phyloP scores from a whole-genome alignment of 2,888 invertebrate species.

The Agonopterix heracliana region DNA sequence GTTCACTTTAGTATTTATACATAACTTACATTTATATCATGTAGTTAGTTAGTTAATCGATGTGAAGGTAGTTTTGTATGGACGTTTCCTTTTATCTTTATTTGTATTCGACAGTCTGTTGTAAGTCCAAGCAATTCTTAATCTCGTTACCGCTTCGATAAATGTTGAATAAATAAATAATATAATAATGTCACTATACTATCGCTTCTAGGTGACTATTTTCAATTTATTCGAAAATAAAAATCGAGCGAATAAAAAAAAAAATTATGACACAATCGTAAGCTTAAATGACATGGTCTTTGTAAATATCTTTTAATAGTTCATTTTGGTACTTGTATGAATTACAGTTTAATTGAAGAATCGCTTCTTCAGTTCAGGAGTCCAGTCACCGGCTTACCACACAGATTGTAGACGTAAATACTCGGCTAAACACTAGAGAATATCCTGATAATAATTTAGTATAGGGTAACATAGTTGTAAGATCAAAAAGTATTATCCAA shows the following conservation, averaged over 20 bases:
- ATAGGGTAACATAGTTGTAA: constrained; percentile 60
- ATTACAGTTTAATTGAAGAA: constrained; percentile 32
- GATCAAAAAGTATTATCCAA: constrained; percentile 72
- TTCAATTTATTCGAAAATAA: constrained; percentile 21
- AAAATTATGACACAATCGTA: constrained; percentile 42
- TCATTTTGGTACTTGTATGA: constrained; percentile 39
- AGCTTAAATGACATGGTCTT: constrained; percentile 54
- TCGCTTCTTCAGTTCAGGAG: constrained; percentile 36
- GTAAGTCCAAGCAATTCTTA: constrained; percentile 46
- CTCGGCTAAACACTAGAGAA: constrained; percentile 54
- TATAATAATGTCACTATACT: constrained; percentile 51
- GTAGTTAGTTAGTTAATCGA: constrained; percentile 54
- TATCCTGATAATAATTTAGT: constrained; percentile 70
- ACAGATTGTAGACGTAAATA: constrained; percentile 45
- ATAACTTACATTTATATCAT: constrained; percentile 37
- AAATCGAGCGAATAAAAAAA: constrained; percentile 31
- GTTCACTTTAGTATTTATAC: constrained; percentile 32
- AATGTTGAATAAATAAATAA: constrained; percentile 37
- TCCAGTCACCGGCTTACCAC: constrained; percentile 47
- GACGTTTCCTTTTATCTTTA: constrained; percentile 29
- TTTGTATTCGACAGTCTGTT: constrained; percentile 31
- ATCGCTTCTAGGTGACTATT: constrained; percentile 63
- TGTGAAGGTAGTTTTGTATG: constrained; percentile 62
- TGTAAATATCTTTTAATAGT: constrained; percentile 57
- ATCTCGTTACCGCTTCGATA: constrained; percentile 58